These are phyloP conservation scores for Hesperophylax magnus DNA, from an alignment of 1,140 invertebrate species.

Conservation along the genomic window DNA sequence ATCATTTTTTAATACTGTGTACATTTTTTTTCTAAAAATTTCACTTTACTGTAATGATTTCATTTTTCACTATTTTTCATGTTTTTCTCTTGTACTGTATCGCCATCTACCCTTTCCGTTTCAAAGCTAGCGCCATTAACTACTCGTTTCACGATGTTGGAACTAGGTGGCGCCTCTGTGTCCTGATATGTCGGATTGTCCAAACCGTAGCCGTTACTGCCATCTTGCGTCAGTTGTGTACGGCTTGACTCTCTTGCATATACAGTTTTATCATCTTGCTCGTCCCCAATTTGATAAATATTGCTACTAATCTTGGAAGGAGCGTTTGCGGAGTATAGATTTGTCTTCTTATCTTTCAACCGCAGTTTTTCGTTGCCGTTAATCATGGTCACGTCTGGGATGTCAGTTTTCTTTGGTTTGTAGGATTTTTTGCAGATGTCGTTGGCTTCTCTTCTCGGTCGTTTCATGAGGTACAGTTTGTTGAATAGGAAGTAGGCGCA, in stretches of 20 bases:
- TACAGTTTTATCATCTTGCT: conserved; percentile 12
- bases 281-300: conserved; percentile 15
- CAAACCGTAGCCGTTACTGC: background rate
- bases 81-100: too few species aligned
- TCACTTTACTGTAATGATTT: too few species aligned
- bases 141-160: background rate
- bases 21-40: too few species aligned
- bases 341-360: conserved; percentile 38
- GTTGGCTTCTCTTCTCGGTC: conserved; percentile 66
- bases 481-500: conserved; percentile 81
- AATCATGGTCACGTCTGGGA: conserved; percentile 60
- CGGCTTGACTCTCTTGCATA: conserved; percentile 3
- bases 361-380: conserved; percentile 59
- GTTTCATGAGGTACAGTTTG: conserved; percentile 74
- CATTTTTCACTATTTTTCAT: too few species aligned
- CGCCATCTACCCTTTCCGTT: too few species aligned
- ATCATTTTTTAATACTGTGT: too few species aligned
- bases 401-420: conserved; percentile 60
- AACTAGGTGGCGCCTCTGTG: conserved; percentile 4
- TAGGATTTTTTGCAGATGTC: conserved; percentile 72
- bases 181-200: conserved; percentile 39
- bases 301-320: conserved; percentile 33
- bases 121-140: background rate
- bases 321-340: conserved; percentile 52
- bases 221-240: background rate